Base-by-base conservation (phyloP, 2,797 vertebrate genomes). In the Semotilus atromaculatus region DNA sequence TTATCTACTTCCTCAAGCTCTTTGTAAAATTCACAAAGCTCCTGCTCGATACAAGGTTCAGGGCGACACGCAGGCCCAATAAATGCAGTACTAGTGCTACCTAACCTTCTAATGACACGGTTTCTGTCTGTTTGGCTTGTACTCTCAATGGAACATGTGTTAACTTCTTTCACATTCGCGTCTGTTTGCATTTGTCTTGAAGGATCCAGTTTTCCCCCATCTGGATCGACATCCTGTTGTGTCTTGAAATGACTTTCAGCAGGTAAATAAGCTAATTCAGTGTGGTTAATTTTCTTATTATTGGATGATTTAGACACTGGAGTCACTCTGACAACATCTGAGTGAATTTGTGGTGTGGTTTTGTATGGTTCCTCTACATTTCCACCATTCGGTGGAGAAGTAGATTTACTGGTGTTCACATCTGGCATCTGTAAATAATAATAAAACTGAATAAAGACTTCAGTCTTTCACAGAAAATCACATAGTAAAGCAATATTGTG, bases 1-100 rank as follows among this genome's bases (percentile, higher is more conserved):
- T 53, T 60, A 40, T 94, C 91, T 1, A 93, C 90, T 79, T 93
- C 58, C 60, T 92, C 91, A 0, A 96, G 92, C 88, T 96, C 95
- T 91, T 93, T 94, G 86, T 96, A 96, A 88, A 96, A 96, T 55
- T 94, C 91, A 55, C 82, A 93, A 76, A 96, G 88, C 2, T 93
- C 86, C 40, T 94, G 88, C 60, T 96, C 94, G 5, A 95, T 80
- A 38, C 91, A 84, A 9, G 89, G 5, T 66, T 84, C 16, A 1
- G 91, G 88, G 55, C 91, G 93, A 83, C 92, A 92, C 0, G 87
- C 74, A 9, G 95, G 94, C 11, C 94, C 95, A 6, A 96, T 96
- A 80, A 95, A 96, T 5, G 87, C 78, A 58, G 87, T 78, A 90
- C 95, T 95, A 84, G 93, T 95, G 87, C 91, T 48, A 29, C 92